phyloP scores from a whole-genome alignment of 2,113 vertebrate genomes.

The Zosterops borbonicus region DNA sequence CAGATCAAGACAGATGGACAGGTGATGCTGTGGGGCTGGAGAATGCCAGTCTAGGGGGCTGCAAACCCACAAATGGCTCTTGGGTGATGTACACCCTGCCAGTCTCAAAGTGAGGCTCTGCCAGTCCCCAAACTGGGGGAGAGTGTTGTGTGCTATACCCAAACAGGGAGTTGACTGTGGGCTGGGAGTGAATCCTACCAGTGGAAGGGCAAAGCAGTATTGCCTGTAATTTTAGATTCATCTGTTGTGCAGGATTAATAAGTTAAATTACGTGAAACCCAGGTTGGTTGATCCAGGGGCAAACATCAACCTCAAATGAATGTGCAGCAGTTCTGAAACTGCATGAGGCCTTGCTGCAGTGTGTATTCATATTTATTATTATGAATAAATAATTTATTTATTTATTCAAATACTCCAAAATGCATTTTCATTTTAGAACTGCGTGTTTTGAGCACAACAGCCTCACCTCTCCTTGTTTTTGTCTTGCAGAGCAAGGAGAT shows the following conservation, averaged over 20 bases:
- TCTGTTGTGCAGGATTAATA: background rate
- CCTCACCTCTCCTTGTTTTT: background rate
- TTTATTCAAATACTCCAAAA: background rate
- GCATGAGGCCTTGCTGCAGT: background rate
- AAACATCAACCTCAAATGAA: background rate
- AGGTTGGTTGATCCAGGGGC: background rate
- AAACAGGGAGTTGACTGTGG: fast-evolving
- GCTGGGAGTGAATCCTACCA: background rate
- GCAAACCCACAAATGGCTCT: fast-evolving
- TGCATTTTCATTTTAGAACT: background rate
- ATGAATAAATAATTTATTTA: too few species aligned
- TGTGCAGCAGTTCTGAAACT: background rate
- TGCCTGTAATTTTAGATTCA: background rate
- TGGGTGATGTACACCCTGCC: background rate
- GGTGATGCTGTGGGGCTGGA: background rate
- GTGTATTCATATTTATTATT: background rate
- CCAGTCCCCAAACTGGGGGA: background rate
- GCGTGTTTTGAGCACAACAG: background rate
- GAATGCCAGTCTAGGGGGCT: fast-evolving
- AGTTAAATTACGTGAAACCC: background rate
- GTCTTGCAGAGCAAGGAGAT: slow-evolving; percentile 94
- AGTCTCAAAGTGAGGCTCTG: too few species aligned
- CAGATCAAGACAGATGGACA: too few species aligned
- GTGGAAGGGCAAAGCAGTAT: background rate
- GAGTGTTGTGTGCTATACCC: fast-evolving